Conservation (phyloP, 2,113 vertebrate genomes). For the Silurus meridionalis region DNA sequence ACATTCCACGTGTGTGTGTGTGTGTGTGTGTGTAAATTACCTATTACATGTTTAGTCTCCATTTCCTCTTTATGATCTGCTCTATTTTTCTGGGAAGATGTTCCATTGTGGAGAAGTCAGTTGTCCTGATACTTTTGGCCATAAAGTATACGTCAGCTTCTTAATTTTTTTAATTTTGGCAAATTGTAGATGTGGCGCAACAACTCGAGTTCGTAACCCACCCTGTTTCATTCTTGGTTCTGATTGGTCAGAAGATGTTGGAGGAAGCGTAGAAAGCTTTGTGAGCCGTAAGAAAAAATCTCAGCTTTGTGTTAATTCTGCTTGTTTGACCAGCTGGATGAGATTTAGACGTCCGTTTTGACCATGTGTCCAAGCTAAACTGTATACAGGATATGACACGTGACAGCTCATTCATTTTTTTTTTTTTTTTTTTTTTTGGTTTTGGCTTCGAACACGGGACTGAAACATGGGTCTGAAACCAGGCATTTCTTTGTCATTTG, state of each 20-base stretch:
- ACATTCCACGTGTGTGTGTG: constrained; percentile 8
- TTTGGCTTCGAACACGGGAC: neutral
- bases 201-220: neutral
- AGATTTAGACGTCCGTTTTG: neutral
- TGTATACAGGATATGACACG: neutral
- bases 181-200: neutral
- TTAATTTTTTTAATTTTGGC: no score
- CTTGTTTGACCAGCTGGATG: neutral
- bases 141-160: neutral
- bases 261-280: neutral
- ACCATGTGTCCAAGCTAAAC: constrained; percentile 3
- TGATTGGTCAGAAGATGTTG: neutral
- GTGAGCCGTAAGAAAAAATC: neutral
- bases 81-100: no score
- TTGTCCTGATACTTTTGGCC: no score
- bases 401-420: neutral
- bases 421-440: neutral
- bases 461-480: neutral
- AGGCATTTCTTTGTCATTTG: neutral
- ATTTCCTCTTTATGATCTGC: no score
- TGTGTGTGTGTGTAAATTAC: neutral
- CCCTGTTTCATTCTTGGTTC: neutral
- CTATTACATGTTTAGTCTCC: no score
- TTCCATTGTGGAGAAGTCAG: no score
- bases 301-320: neutral